Conservation (phyloP, 2,797 vertebrate genomes). For the Synaphobranchus kaupii region DNA sequence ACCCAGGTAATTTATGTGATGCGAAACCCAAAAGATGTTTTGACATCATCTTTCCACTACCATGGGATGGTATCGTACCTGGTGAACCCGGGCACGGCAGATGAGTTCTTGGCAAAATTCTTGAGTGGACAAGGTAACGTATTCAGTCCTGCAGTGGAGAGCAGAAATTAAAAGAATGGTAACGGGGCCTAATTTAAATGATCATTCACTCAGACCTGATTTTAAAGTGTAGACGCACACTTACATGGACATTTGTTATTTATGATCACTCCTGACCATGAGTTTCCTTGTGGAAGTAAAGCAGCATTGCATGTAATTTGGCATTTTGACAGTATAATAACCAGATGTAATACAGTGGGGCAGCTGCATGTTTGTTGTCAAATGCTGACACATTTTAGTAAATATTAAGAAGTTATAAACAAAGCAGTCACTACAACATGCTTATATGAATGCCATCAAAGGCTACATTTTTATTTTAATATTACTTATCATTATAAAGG, state of each 20-base stretch:
- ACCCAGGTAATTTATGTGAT: slow-evolving; percentile 67
- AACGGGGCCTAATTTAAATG: neutral
- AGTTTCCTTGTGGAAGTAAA: too few relatives aligned
- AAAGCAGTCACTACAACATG: too few relatives aligned
- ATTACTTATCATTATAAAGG: too few relatives aligned
- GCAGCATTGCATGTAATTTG: too few relatives aligned
- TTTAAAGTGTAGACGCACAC: neutral
- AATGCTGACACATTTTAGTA: too few relatives aligned
- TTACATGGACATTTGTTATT: neutral
- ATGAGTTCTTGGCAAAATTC: slow-evolving; percentile 67
- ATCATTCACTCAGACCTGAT: neutral
- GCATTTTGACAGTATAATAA: too few relatives aligned
- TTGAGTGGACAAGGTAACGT: slow-evolving; percentile 60
- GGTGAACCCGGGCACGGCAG: slow-evolving; percentile 56
- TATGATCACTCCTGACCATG: too few relatives aligned
- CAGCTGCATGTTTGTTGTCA: too few relatives aligned
- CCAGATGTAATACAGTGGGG: too few relatives aligned
- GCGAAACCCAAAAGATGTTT: slow-evolving; percentile 70
- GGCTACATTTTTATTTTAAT: too few relatives aligned
- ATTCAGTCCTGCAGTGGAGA: neutral
- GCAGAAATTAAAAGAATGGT: neutral
- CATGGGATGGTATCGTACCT: slow-evolving; percentile 54
- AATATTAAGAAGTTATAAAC: too few relatives aligned
- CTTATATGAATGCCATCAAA: too few relatives aligned
- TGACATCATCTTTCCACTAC: slow-evolving; percentile 66